These are phyloP conservation scores for Drosophila insularis DNA, from an alignment of 1,140 invertebrate species.

Conservation along the genomic window DNA sequence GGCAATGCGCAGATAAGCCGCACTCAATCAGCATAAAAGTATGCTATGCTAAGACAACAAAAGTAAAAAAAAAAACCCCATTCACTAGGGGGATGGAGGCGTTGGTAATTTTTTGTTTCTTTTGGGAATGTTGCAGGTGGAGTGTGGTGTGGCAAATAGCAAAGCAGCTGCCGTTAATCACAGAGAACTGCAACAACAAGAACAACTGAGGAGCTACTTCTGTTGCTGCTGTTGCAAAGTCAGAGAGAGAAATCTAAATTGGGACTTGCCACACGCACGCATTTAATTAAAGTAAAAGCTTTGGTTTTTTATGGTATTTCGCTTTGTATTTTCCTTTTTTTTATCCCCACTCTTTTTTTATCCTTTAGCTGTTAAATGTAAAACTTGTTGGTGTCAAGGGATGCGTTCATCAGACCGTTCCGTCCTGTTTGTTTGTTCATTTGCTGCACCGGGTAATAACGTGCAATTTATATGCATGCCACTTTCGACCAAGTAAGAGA, in stretches of 20 bases:
- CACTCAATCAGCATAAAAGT: slow-evolving; percentile 80
- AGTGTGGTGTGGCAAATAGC: not conserved
- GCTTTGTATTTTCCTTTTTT: slow-evolving; percentile 24
- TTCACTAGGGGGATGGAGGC: slow-evolving; percentile 7
- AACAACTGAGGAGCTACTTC: not conserved
- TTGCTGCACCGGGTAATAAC: slow-evolving; percentile 64
- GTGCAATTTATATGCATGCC: slow-evolving; percentile 70
- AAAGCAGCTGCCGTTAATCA: slow-evolving; percentile 69
- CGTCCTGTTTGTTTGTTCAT: slow-evolving; percentile 12
- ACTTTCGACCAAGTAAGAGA: slow-evolving; percentile 16
- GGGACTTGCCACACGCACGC: slow-evolving; percentile 70
- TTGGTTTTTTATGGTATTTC: slow-evolving; percentile 47
- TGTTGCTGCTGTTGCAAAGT: slow-evolving; percentile 35
- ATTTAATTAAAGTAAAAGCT: slow-evolving; percentile 80
- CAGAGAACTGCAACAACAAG: slow-evolving; percentile 34
- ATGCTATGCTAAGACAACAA: slow-evolving; percentile 43
- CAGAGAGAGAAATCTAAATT: slow-evolving; percentile 64
- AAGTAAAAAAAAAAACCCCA: slow-evolving; percentile 12
- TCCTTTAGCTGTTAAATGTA: slow-evolving; percentile 36
- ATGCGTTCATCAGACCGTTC: slow-evolving; percentile 36
- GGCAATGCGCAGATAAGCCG: slow-evolving; percentile 63
- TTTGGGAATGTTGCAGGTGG: not conserved
- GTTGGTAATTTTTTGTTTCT: not conserved
- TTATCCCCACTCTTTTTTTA: slow-evolving; percentile 18
- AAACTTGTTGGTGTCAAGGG: slow-evolving; percentile 57